phyloP scores from a whole-genome alignment of 2,888 invertebrate genomes.

The Sesamia inferens region DNA sequence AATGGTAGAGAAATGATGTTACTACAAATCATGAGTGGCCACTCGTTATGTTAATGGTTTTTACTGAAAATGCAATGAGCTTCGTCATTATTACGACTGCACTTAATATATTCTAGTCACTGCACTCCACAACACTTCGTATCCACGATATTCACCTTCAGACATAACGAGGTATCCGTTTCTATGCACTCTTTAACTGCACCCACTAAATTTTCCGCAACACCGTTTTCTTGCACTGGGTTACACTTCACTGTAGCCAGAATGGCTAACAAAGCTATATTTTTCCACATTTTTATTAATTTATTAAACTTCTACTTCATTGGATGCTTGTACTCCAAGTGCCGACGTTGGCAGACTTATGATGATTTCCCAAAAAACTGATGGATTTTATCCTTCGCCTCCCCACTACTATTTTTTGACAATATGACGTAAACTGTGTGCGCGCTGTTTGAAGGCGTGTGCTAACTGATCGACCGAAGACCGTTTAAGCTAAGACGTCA shows the following conservation, averaged over 20 bases:
- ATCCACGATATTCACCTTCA: conserved; percentile 90
- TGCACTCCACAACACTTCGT: conserved; percentile 69
- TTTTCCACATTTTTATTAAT: conserved; percentile 81
- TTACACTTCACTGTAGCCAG: conserved; percentile 81
- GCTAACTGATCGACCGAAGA: conserved; percentile 81
- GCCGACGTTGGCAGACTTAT: conserved; percentile 84
- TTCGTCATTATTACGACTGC: conserved; percentile 29
- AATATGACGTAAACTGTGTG: conserved; percentile 82
- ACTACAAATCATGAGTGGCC: conserved; percentile 37
- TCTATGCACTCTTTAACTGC: conserved; percentile 90
- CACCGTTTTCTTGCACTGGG: conserved; percentile 82
- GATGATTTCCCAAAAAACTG: conserved; percentile 86
- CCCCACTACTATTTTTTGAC: conserved; percentile 81
- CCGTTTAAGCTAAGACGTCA: conserved; percentile 75
- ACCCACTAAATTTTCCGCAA: conserved; percentile 85
- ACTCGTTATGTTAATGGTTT: conserved; percentile 41
- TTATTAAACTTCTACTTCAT: conserved; percentile 55
- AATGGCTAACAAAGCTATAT: conserved; percentile 79
- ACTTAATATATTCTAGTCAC: conserved; percentile 71
- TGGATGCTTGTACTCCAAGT: conserved; percentile 74
- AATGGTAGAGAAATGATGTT: conserved; percentile 21
- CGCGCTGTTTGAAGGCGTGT: conserved; percentile 79
- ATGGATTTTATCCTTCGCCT: conserved; percentile 87
- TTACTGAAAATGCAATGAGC: conserved; percentile 48
- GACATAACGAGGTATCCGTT: conserved; percentile 90